Conservation (phyloP, 2,888 invertebrate genomes). For the Bombyx huttoni region DNA sequence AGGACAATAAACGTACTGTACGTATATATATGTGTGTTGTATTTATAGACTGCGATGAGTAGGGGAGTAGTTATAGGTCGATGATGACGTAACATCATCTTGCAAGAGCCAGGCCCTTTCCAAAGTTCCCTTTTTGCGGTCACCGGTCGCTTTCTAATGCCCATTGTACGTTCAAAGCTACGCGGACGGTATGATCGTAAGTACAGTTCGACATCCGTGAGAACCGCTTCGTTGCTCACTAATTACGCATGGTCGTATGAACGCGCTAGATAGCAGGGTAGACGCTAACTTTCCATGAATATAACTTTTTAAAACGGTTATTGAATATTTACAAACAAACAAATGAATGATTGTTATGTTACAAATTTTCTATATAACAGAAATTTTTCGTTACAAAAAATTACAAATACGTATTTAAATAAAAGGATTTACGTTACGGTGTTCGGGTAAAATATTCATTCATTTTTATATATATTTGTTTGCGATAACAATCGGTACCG, state of each 20-base stretch:
- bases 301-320: no score
- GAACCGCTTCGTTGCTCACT: constrained; percentile 33
- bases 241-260: constrained; percentile 30
- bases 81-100: constrained; percentile 60
- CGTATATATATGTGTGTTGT: constrained; percentile 21
- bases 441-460: no score
- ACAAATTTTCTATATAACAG: no score
- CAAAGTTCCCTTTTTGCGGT: constrained; percentile 65
- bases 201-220: constrained; percentile 56
- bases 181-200: constrained; percentile 34
- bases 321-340: no score
- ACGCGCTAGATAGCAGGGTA: background rate
- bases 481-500: no score
- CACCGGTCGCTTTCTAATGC: constrained; percentile 63
- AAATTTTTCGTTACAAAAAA: no score
- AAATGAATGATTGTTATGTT: no score
- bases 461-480: no score
- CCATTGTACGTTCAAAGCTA: constrained; percentile 49
- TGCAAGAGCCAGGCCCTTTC: constrained; percentile 56
- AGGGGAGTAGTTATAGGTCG: constrained; percentile 34
- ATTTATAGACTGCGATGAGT: constrained; percentile 11
- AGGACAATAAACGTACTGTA: constrained; percentile 45
- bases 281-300: background rate
- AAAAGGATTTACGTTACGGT: no score
- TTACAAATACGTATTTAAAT: no score